These are phyloP conservation scores for Phaedon cochleariae DNA, from an alignment of 2,888 invertebrate species.

Conservation along the genomic window DNA sequence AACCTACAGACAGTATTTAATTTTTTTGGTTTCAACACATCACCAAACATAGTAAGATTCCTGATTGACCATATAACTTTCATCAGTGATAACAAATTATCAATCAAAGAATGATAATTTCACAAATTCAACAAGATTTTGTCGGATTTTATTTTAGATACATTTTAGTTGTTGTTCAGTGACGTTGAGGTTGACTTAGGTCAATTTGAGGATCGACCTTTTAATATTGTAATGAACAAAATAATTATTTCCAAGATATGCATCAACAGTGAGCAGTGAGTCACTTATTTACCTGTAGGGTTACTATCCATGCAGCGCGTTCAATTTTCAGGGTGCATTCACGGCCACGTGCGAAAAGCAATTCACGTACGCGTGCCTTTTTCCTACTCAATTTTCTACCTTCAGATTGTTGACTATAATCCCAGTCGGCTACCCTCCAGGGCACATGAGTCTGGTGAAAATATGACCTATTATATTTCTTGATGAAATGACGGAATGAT, in stretches of 20 bases:
- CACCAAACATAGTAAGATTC: too few relatives aligned
- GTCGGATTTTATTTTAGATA: too few relatives aligned
- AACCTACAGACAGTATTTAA: too few relatives aligned
- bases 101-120: too few relatives aligned
- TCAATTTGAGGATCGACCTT: too few relatives aligned
- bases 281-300: conserved; percentile 9
- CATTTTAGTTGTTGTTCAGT: too few relatives aligned
- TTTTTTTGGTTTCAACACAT: too few relatives aligned
- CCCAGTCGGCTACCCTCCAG: neutral
- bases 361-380: conserved; percentile 19
- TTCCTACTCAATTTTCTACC: conserved; percentile 7
- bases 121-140: too few relatives aligned
- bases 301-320: conserved; percentile 16
- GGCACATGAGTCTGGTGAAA: conserved; percentile 27
- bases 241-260: neutral
- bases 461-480: conserved; percentile 22
- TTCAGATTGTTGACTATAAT: neutral
- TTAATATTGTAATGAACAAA: too few relatives aligned
- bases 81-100: too few relatives aligned
- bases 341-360: conserved; percentile 21
- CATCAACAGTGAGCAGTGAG: neutral
- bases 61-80: too few relatives aligned
- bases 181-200: too few relatives aligned
- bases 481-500: conserved; percentile 10
- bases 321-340: conserved; percentile 25